Conservation (phyloP, 2,888 invertebrate species). For the Aleiodes alternator region DNA sequence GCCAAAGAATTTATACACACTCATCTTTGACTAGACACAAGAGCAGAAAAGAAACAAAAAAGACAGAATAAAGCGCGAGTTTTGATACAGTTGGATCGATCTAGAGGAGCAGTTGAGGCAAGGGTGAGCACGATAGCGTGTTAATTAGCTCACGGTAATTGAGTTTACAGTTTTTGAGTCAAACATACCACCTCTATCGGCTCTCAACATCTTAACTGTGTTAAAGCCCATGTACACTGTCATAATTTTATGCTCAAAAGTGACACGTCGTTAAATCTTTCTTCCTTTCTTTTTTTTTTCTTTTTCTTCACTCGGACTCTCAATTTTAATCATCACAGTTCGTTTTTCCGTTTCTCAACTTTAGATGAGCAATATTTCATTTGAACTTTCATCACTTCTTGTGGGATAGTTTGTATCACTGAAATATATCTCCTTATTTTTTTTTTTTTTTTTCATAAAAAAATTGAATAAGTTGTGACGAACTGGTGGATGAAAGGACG, state of each 20-base stretch:
- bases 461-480: slow-evolving; percentile 48
- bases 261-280: slow-evolving; percentile 36
- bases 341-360: background rate
- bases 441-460: slow-evolving; percentile 18
- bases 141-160: slow-evolving; percentile 64
- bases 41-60: no score
- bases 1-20: no score
- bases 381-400: background rate
- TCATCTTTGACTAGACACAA: no score
- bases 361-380: background rate
- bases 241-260: slow-evolving; percentile 23
- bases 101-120: slow-evolving; percentile 20
- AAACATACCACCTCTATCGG: slow-evolving; percentile 42
- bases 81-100: slow-evolving; percentile 11
- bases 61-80: background rate
- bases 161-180: slow-evolving; percentile 59
- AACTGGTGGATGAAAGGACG: slow-evolving; percentile 24
- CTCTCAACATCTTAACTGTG: slow-evolving; percentile 46
- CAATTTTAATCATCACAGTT: slow-evolving; percentile 8
- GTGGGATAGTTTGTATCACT: background rate
- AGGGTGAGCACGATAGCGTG: slow-evolving; percentile 56
- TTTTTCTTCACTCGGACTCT: no score
- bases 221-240: slow-evolving; percentile 10
- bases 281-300: background rate
- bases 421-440: no score